These are phyloP conservation scores for Melipona beecheii DNA, from an alignment of 2,888 invertebrate species.

Conservation along the genomic window DNA sequence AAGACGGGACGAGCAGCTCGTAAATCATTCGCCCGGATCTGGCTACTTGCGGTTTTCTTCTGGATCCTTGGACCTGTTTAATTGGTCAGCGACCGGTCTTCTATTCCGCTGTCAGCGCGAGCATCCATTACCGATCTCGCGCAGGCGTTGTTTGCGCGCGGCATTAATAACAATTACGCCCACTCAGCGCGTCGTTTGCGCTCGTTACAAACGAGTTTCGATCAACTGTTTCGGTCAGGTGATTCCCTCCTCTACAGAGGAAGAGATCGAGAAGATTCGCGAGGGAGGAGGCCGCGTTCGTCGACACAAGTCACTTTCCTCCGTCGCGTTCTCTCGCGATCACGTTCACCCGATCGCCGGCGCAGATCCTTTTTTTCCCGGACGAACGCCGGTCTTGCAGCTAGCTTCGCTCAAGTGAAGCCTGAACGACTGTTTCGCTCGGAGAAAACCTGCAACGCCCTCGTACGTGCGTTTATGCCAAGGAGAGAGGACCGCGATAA, in stretches of 20 bases:
- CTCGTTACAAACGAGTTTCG: background rate
- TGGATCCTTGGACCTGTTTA: conserved; percentile 46
- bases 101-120: conserved; percentile 36
- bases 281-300: background rate
- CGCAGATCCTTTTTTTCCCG: conserved; percentile 55
- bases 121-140: conserved; percentile 50
- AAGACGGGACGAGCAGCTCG: conserved; percentile 49
- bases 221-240: background rate
- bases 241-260: background rate
- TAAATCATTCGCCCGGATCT: conserved; percentile 61
- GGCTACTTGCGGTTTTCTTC: conserved; percentile 47
- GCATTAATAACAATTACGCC: conserved; percentile 47
- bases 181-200: background rate
- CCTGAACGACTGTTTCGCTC: conserved; percentile 59
- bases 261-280: background rate
- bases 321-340: background rate
- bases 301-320: conserved; percentile 1
- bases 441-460: conserved; percentile 66
- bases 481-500: conserved; percentile 77
- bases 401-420: conserved; percentile 28
- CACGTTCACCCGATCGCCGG: conserved; percentile 45
- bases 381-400: conserved; percentile 46
- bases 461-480: conserved; percentile 74
- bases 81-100: conserved; percentile 50
- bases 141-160: conserved; percentile 2